Conservation (phyloP, 2,797 vertebrate species). For the Oreonectes daqikongensis region DNA sequence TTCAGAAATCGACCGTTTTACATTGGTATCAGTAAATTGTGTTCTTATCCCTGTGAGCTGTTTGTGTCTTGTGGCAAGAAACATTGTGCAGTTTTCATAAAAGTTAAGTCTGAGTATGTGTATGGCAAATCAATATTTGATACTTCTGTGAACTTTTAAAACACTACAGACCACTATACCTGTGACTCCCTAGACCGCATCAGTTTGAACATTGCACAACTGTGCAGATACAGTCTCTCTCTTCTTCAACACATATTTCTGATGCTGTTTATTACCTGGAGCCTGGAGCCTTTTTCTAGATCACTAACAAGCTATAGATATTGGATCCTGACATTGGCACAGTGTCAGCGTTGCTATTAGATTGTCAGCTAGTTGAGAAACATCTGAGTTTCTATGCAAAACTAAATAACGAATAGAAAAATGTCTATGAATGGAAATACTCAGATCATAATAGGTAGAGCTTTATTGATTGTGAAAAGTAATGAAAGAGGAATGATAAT, state of each 20-base stretch:
- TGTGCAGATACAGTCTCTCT: neutral
- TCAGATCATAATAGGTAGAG: neutral
- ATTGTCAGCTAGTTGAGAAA: no score
- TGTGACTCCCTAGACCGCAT: neutral
- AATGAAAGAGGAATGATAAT: neutral
- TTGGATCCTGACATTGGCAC: neutral
- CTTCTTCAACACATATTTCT: neutral
- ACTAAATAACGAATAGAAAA: no score
- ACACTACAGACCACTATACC: neutral
- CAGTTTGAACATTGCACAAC: neutral
- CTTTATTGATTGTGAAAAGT: neutral
- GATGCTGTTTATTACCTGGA: slow-evolving; percentile 1
- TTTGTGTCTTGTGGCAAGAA: slow-evolving; percentile 33
- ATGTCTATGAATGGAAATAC: neutral
- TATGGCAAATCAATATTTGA: neutral
- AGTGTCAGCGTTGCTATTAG: no score
- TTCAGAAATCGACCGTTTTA: slow-evolving; percentile 28
- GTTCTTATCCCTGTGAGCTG: slow-evolving; percentile 30
- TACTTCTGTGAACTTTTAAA: neutral
- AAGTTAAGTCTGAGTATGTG: neutral
- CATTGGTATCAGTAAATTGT: slow-evolving; percentile 20
- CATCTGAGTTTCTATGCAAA: no score
- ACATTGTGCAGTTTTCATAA: neutral
- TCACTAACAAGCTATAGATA: neutral
- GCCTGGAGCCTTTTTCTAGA: neutral